Evolutionary conservation across 2,797 vertebrate species (phyloP).

Genomic region (Emydoidea blandingii): DNA sequence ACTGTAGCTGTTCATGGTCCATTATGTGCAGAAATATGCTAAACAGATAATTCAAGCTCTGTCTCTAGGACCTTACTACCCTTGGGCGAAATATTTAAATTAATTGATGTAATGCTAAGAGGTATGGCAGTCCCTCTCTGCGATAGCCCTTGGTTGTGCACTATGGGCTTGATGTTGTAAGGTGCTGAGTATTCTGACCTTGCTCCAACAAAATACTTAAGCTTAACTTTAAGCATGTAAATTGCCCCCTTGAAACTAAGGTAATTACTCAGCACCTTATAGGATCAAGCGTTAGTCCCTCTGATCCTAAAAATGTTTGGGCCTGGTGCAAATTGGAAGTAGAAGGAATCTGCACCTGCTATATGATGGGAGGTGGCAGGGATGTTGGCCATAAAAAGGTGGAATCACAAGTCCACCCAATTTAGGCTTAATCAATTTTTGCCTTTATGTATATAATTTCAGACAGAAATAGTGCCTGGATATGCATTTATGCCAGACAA

Average conservation of each 20-base stretch:
- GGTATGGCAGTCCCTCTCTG: not conserved
- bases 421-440: not conserved
- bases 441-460: not conserved
- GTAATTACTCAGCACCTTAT: not conserved
- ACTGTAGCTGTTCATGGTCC: conserved; percentile 28
- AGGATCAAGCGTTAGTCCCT: not conserved
- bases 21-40: conserved; percentile 13
- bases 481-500: not conserved
- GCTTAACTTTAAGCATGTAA: not conserved
- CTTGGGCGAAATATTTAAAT: conserved; percentile 15
- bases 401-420: not conserved
- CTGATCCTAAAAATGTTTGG: rapidly evolving
- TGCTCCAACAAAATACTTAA: not conserved
- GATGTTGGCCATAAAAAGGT: not conserved
- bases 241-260: rapidly evolving
- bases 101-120: not conserved
- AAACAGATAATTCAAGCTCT: conserved; percentile 33
- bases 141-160: not conserved
- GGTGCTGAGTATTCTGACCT: not conserved
- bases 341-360: rapidly evolving
- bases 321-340: not conserved
- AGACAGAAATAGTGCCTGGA: not conserved
- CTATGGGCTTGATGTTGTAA: not conserved
- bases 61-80: not conserved
- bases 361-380: not conserved